Evolutionary conservation across 1,140 invertebrate species (phyloP).

Genomic region (Calliphora vicina): DNA sequence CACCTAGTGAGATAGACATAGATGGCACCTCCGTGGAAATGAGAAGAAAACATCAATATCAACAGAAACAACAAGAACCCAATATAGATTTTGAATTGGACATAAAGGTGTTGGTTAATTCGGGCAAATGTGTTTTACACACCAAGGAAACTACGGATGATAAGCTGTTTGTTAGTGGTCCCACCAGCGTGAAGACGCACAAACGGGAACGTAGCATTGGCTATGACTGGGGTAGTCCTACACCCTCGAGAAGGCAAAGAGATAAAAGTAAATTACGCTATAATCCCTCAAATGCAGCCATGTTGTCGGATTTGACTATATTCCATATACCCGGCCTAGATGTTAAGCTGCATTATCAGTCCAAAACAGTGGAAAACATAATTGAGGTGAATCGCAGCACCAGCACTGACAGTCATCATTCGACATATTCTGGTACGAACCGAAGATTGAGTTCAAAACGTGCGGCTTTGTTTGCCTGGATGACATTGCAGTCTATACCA

Average conservation of each 20-base stretch:
- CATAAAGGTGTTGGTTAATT: conserved; percentile 95
- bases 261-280: conserved; percentile 64
- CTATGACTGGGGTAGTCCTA: conserved; percentile 65
- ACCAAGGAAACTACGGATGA: conserved; percentile 87
- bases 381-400: conserved; percentile 8
- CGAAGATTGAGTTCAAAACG: conserved; percentile 81
- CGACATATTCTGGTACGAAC: conserved; percentile 43
- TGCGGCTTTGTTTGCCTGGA: conserved; percentile 93
- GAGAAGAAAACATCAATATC: conserved; percentile 66
- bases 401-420: conserved; percentile 52
- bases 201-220: conserved; percentile 60
- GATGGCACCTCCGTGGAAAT: conserved; percentile 73
- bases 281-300: conserved; percentile 64
- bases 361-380: conserved; percentile 74
- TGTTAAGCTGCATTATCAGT: conserved; percentile 92
- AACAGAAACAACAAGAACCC: conserved; percentile 74
- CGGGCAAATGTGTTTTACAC: conserved; percentile 95
- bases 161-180: conserved; percentile 68
- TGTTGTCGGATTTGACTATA: conserved; percentile 83
- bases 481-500: conserved; percentile 93
- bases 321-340: conserved; percentile 95
- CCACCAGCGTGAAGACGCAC: conserved; percentile 53
- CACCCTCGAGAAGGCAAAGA: conserved; percentile 64
- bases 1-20: conserved; percentile 66
- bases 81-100: conserved; percentile 97